Percentiles rank a stretch among this genome's conserved stretches.
phyloP scores from a whole-genome alignment of 1,140 invertebrate species.

The Anoplolepis gracilipes region DNA sequence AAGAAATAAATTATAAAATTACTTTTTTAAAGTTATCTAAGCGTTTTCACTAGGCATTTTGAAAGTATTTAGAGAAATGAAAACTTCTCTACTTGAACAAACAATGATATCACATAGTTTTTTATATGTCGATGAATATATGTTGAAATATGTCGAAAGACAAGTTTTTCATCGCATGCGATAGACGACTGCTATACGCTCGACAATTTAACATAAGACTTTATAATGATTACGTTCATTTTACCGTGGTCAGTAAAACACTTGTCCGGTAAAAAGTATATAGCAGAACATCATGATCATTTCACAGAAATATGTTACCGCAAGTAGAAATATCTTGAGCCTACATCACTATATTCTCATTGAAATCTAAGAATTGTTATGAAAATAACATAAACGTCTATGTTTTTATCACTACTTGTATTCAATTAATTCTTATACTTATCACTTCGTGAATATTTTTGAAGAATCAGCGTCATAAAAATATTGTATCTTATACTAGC shows the following conservation, averaged over 20 bases:
- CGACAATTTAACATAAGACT: conserved; percentile 44
- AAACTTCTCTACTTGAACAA: neutral
- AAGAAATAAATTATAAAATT: neutral
- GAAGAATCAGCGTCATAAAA: neutral
- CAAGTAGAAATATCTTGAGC: neutral
- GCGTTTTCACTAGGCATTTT: neutral
- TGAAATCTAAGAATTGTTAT: neutral
- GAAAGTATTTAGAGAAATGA: neutral
- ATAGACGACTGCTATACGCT: neutral
- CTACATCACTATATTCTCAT: neutral
- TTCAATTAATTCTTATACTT: neutral
- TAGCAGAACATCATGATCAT: conserved; percentile 14
- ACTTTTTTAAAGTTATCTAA: neutral
- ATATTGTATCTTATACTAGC: neutral
- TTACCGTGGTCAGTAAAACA: conserved; percentile 30
- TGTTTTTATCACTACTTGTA: neutral
- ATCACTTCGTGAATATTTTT: neutral
- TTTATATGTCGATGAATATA: neutral
- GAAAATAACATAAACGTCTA: neutral
- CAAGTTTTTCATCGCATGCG: conserved; percentile 14
- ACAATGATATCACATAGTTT: neutral
- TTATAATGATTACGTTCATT: conserved; percentile 32
- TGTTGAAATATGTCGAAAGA: neutral
- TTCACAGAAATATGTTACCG: conserved; percentile 31
- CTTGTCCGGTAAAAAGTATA: conserved; percentile 30